A percentile compares a stretch with the other conserved stretches of the same genome.
phyloP scores from a whole-genome alignment of 2,113 vertebrate species.

The Ciconia boyciana region DNA sequence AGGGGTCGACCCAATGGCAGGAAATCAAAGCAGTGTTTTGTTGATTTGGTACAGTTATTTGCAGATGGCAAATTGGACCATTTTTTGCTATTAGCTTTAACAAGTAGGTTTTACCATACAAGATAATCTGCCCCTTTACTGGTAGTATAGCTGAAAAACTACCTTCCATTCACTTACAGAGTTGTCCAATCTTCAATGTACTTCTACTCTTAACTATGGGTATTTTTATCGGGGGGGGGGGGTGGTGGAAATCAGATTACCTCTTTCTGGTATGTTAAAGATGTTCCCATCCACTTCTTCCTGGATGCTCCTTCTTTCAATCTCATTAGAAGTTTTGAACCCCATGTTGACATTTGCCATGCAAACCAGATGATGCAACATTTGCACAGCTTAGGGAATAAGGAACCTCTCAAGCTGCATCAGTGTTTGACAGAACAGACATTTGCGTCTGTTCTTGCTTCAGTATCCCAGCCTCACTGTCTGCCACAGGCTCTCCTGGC shows the following conservation, averaged over 20 bases:
- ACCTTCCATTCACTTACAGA: not conserved
- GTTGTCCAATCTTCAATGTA: accelerated
- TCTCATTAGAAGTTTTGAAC: not conserved
- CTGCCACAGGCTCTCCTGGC: not conserved
- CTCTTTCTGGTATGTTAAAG: not conserved
- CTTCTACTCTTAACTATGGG: not conserved
- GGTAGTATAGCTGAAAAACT: not conserved
- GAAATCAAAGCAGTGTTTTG: not conserved
- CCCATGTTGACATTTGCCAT: not conserved
- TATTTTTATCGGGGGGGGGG: not conserved
- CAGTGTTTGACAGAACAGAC: not conserved
- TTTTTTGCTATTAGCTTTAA: not conserved
- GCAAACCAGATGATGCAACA: not conserved
- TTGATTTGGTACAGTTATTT: not conserved
- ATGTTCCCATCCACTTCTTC: not conserved
- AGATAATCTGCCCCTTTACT: not conserved
- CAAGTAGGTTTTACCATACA: accelerated
- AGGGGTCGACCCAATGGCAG: not conserved
- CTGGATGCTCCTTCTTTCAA: not conserved
- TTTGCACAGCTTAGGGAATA: not conserved
- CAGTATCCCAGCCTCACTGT: not conserved
- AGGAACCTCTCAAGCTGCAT: not conserved
- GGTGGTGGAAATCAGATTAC: no score
- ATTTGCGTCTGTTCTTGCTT: accelerated
- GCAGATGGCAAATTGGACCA: not conserved